Evolutionary conservation across 2,888 invertebrate species (phyloP).

Genomic region (Plebejus argus): DNA sequence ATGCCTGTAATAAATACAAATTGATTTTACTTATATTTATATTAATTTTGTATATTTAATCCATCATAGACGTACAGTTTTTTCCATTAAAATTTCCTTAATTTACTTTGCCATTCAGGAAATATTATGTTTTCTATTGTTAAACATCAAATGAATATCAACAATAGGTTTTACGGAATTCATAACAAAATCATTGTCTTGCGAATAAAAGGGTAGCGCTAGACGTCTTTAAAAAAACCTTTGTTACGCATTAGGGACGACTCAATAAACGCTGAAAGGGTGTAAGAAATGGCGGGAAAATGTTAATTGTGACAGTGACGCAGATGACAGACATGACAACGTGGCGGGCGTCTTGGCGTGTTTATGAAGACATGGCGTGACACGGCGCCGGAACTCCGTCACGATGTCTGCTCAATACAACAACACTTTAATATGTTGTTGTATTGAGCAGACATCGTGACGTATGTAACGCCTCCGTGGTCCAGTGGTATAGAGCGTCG

Average conservation of each 20-base stretch:
- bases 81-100: neutral
- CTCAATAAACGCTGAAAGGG: conserved; percentile 3
- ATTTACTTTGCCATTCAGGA: neutral
- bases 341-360: neutral
- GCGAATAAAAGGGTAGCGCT: neutral
- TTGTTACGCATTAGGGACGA: neutral
- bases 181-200: conserved; percentile 16
- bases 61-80: neutral
- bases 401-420: neutral
- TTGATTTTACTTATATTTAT: neutral
- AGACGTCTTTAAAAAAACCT: neutral
- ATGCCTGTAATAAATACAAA: neutral
- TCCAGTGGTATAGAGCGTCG: too few species aligned
- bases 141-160: neutral
- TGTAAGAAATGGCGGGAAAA: conserved; percentile 2
- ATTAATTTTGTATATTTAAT: neutral
- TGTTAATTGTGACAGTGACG: conserved; percentile 24
- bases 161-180: conserved; percentile 12
- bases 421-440: conserved; percentile 14
- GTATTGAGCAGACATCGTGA: too few species aligned
- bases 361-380: neutral
- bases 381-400: conserved; percentile 20
- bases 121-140: neutral
- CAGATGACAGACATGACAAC: conserved; percentile 11
- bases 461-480: too few species aligned